Evolutionary conservation across 1,140 invertebrate genomes (phyloP).

Genomic region (Scylla paramamosain): DNA sequence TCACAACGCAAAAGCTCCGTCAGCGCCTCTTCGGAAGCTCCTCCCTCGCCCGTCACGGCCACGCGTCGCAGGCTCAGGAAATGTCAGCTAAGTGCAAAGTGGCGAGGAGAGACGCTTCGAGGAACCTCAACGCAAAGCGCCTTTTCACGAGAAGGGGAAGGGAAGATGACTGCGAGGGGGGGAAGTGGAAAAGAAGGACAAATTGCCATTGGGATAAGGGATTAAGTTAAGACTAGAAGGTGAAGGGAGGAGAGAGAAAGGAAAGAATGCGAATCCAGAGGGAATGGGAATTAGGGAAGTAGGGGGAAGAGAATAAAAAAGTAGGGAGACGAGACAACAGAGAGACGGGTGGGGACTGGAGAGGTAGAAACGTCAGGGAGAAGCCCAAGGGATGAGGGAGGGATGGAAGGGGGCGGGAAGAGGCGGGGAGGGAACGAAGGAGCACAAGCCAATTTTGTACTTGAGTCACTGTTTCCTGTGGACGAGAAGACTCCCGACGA

Average conservation of each 20-base stretch:
- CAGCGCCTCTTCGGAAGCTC: not conserved
- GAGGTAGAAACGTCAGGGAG: no score
- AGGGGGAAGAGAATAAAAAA: not conserved
- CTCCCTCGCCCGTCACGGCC: constrained; percentile 12
- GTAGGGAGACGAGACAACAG: no score
- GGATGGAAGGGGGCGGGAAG: not conserved
- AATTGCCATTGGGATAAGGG: not conserved
- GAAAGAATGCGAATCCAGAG: no score
- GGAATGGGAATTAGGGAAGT: no score
- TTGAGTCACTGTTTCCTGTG: not conserved
- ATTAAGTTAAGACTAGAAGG: not conserved
- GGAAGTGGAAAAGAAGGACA: not conserved
- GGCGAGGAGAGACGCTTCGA: not conserved
- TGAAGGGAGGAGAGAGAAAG: not conserved
- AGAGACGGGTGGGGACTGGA: no score
- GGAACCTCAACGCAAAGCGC: not conserved
- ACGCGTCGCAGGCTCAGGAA: constrained; percentile 7
- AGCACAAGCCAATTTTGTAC: not conserved
- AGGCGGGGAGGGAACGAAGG: not conserved
- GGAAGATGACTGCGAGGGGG: not conserved
- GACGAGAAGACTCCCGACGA: not conserved
- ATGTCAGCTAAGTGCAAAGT: constrained; percentile 23
- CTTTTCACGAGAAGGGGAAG: not conserved
- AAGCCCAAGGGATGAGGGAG: not conserved
- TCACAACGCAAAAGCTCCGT: not conserved